phyloP scores from a whole-genome alignment of 2,888 invertebrate genomes.

The Acrocyrtus sp. region DNA sequence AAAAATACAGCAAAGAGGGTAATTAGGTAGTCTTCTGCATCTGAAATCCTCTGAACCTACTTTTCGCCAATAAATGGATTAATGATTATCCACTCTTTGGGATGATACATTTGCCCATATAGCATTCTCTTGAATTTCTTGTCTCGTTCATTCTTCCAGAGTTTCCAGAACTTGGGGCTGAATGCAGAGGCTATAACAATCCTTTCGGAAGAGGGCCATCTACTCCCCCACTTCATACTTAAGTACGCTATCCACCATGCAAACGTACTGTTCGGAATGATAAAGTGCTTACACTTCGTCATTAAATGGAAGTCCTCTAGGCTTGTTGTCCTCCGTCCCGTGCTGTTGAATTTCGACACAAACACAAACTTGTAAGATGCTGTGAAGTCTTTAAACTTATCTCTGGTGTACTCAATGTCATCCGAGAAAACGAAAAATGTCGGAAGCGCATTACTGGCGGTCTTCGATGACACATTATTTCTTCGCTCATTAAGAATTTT shows the following conservation, averaged over 20 bases:
- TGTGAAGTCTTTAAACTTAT: conserved; percentile 1
- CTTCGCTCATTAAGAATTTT: not conserved
- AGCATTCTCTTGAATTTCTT: not conserved
- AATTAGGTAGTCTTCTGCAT: no score
- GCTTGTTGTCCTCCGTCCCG: no score
- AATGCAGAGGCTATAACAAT: conserved; percentile 4
- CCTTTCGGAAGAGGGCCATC: no score
- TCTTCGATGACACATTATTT: no score
- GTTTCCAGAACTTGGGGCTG: not conserved
- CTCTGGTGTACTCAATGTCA: conserved; percentile 1
- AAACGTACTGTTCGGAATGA: conserved; percentile 12
- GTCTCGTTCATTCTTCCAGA: not conserved
- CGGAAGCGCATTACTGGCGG: no score
- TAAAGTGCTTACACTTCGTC: conserved; percentile 7
- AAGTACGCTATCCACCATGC: conserved; percentile 14
- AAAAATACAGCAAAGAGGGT: no score
- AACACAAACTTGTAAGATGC: not conserved
- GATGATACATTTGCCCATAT: conserved; percentile 3
- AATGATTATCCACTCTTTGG: conserved; percentile 10
- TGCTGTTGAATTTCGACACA: conserved; percentile 1
- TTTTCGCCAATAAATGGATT: conserved; percentile 1
- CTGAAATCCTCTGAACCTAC: no score
- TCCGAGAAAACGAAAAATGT: conserved; percentile 40
- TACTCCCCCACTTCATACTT: not conserved
- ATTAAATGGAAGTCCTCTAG: conserved; percentile 13